Conservation (phyloP, 1,140 invertebrate genomes). For the Archegozetes longisetosus region DNA sequence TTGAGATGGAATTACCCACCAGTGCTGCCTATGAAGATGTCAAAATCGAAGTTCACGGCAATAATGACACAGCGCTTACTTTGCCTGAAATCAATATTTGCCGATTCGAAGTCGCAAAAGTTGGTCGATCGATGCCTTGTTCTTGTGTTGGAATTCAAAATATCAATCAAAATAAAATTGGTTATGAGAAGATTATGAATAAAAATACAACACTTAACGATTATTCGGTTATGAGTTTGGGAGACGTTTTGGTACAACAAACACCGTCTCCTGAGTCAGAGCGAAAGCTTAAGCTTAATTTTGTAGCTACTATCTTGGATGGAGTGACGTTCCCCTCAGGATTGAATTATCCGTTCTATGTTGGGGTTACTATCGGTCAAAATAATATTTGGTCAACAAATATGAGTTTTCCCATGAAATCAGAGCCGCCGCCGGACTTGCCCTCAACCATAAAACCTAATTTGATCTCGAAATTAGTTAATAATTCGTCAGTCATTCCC, state of each 20-base stretch:
- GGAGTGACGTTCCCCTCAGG: not conserved
- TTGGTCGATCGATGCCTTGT: conserved; percentile 21
- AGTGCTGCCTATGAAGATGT: conserved; percentile 19
- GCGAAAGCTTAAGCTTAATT: not conserved
- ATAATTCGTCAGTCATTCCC: conserved; percentile 9
- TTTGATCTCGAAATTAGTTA: not conserved
- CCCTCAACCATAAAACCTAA: not conserved
- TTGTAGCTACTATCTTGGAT: not conserved
- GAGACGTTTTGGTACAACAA: not conserved
- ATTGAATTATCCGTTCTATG: not conserved
- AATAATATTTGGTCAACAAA: not conserved
- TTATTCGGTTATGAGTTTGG: not conserved
- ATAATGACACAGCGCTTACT: conserved; percentile 14
- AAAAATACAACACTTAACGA: not conserved
- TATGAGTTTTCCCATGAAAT: conserved; percentile 1
- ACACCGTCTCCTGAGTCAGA: not conserved
- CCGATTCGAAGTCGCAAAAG: conserved; percentile 13
- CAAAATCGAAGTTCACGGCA: conserved; percentile 15
- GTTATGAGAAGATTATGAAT: conserved; percentile 13
- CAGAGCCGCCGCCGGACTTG: not conserved
- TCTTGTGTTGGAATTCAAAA: conserved; percentile 17
- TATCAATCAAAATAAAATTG: conserved; percentile 19
- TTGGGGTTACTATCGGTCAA: not conserved
- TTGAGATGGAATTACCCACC: conserved; percentile 15
- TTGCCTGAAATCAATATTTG: conserved; percentile 21